Percentiles rank a stretch among this genome's conserved stretches.
Evolutionary conservation across 2,113 vertebrate genomes (phyloP).

Genomic region (Cavia aperea): DNA sequence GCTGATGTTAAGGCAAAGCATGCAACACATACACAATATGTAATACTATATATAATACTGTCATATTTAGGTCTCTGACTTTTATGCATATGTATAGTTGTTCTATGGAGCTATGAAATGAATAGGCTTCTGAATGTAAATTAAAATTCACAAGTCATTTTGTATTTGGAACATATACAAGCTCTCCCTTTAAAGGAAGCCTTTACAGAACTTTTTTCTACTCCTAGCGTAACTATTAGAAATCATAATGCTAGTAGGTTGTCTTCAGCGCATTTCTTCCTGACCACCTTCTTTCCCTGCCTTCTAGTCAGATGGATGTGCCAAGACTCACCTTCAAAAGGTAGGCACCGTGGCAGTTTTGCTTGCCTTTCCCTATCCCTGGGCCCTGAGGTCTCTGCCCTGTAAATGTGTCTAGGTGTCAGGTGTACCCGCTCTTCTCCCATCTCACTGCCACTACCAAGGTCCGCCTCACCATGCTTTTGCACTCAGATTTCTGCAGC

Average conservation of each 20-base stretch:
- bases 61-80: neutral
- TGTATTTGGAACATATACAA: neutral
- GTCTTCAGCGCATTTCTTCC: neutral
- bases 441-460: neutral
- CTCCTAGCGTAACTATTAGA: neutral
- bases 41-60: neutral
- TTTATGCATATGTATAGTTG: neutral
- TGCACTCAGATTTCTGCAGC: neutral
- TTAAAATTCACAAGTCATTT: slow-evolving; percentile 3
- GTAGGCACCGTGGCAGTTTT: neutral
- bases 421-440: neutral
- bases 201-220: neutral
- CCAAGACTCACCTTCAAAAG: neutral
- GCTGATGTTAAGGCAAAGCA: neutral
- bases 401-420: neutral
- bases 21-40: neutral
- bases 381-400: neutral
- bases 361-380: neutral
- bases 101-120: neutral
- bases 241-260: neutral
- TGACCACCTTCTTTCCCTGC: neutral
- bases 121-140: neutral
- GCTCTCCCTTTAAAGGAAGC: neutral
- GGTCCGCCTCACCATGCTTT: rapidly evolving
- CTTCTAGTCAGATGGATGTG: neutral